A percentile compares a stretch with the other conserved stretches of the same genome.
phyloP scores from a whole-genome alignment of 2,888 invertebrate genomes.

The Vesta saturnalis region DNA sequence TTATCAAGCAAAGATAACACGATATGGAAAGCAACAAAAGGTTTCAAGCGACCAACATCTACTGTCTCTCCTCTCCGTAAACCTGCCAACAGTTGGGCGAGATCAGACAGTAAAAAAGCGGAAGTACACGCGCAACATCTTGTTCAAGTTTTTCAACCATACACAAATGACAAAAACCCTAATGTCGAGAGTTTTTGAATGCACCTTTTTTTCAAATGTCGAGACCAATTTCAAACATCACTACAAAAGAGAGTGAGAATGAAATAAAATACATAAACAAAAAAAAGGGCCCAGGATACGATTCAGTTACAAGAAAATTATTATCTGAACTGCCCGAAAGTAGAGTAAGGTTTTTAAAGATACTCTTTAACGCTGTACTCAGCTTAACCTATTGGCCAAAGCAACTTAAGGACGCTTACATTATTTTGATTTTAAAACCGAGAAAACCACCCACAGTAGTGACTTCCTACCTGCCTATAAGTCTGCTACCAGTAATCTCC shows the following conservation, averaged over 20 bases:
- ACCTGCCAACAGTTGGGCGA: too few relatives aligned
- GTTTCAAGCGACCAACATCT: background rate
- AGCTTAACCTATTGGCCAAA: conserved; percentile 5
- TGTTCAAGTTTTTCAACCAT: too few relatives aligned
- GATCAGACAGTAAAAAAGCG: conserved; percentile 3
- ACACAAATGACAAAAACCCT: background rate
- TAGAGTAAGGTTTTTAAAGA: conserved; percentile 1
- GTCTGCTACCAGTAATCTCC: background rate
- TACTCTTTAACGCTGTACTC: conserved; percentile 7
- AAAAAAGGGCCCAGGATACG: background rate
- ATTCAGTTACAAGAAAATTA: background rate
- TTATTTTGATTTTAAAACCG: conserved; percentile 7
- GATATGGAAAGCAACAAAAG: background rate
- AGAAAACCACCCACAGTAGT: background rate
- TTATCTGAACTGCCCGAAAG: conserved; percentile 4
- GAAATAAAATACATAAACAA: conserved; percentile 10
- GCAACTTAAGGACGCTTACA: conserved; percentile 4
- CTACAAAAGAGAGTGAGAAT: conserved; percentile 2
- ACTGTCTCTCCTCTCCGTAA: too few relatives aligned
- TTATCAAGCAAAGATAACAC: background rate
- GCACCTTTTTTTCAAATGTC: conserved; percentile 2
- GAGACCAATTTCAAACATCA: background rate
- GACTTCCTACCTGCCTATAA: background rate
- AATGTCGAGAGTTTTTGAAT: conserved; percentile 6
- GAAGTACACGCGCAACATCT: background rate